Percentiles rank a stretch among this genome's conserved stretches.
Conservation (phyloP, 2,797 vertebrate genomes). For the Diglossa cyanea region DNA sequence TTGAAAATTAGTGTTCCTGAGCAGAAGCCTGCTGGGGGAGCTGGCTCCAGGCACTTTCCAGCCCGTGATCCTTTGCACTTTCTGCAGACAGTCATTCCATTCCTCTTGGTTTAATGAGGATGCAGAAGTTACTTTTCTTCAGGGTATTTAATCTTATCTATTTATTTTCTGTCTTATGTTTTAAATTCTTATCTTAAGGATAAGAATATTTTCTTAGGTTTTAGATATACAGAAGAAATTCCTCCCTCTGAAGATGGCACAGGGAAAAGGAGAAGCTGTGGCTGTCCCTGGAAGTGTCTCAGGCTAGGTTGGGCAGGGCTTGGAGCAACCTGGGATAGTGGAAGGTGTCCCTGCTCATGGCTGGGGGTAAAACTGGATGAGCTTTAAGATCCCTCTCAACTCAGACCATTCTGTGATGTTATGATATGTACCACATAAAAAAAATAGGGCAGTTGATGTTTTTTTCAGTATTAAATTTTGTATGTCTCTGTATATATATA, state of each 20-base stretch:
- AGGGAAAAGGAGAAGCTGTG: neutral
- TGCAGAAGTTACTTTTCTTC: neutral
- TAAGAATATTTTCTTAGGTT: neutral
- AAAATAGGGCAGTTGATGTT: neutral
- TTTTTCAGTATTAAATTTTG: neutral
- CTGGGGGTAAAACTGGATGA: neutral
- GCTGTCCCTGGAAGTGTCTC: neutral
- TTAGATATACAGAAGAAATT: neutral
- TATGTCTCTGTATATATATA: accelerated
- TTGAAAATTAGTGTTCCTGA: neutral
- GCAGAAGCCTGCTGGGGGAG: neutral
- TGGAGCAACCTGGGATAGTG: neutral
- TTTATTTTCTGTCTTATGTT: neutral
- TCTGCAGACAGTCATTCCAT: neutral
- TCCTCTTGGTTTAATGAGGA: neutral
- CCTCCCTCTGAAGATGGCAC: neutral
- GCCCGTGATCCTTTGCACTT: neutral
- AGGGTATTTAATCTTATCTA: neutral
- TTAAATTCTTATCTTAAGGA: neutral
- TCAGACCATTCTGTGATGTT: neutral
- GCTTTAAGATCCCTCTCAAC: neutral
- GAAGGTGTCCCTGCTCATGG: neutral
- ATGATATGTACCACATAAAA: accelerated
- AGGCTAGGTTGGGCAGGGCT: neutral
- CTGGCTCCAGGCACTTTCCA: neutral